Evolutionary conservation across 2,888 invertebrate species (phyloP), one percentile per base, ranked within the genome.

Genomic region (Meteorus colon): DNA sequence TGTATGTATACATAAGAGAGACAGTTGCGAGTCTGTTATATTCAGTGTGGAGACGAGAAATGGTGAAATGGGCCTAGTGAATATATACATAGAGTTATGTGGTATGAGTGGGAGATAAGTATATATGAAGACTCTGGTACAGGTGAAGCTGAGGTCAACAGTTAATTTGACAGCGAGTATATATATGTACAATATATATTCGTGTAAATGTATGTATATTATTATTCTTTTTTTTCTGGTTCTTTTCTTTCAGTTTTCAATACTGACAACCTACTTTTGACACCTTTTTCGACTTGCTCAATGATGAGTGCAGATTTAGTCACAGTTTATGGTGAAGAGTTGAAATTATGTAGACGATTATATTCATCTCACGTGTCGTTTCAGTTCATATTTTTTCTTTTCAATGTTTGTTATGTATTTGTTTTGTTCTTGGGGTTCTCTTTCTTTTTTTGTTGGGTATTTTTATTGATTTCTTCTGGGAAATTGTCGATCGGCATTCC

Each of bases 1-100:
- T 55, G 55, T 19, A 19, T 19, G 19, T 55, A 55, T 55, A n/a
- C 4, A 48, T 16, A 14, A 48, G 48, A 48, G 14, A 48, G 48
- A 48, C 48, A 48, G 48, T 48, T 37, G 37, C 71, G 41, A 45
- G 67, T 59, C 37, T 70, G 59, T 76, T 66, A 48, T 76, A 71
- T 67, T 60, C 62, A 63, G 74, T 31, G 65, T 69, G 63, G 41
- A 37, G 63, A 69, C 55, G 75, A 51, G 66, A 79, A 79, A 78
- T 77, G 78, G 80, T 76, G 75, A 79, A 80, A 80, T 78, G 76
- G 73, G 77, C 73, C 76, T 75, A 73, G 71, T 55, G 55, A 66
- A 45, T 45, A 24, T 29, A 65, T 31, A 31, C 41, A 41, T 41
- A 12, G 41, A 41, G 41, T 8, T 41, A 41, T 41, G 12, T 41